phyloP scores from a whole-genome alignment of 2,888 invertebrate genomes.

The Melieria crassipennis region DNA sequence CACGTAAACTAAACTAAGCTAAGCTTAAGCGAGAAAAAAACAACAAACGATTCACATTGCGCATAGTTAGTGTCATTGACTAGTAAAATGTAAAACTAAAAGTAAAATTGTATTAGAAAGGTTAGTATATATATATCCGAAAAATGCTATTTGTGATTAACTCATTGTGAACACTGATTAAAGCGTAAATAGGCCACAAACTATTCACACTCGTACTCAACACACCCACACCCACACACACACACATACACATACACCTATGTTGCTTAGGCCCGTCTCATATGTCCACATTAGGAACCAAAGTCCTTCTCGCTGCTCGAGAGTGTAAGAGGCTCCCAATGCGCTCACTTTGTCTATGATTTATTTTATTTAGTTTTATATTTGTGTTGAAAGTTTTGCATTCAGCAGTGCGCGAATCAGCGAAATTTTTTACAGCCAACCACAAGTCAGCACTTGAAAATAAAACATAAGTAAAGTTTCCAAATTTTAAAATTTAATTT shows the following conservation, averaged over 20 bases:
- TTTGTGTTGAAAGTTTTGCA: slow-evolving; percentile 56
- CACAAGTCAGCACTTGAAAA: slow-evolving; percentile 60
- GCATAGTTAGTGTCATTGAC: too few species aligned
- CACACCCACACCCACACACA: neutral
- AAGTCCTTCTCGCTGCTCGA: slow-evolving; percentile 19
- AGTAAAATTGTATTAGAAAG: neutral
- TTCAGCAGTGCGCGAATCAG: slow-evolving; percentile 17
- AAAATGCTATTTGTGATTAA: too few species aligned
- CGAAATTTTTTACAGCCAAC: slow-evolving; percentile 31
- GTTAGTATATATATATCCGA: neutral
- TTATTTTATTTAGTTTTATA: slow-evolving; percentile 6
- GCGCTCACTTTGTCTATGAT: slow-evolving; percentile 2
- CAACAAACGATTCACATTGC: too few species aligned
- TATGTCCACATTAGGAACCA: slow-evolving; percentile 21
- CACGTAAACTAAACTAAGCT: too few species aligned
- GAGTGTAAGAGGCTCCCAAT: too few species aligned
- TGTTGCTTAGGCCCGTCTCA: neutral
- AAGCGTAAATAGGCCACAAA: too few species aligned
- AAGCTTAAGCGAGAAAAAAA: too few species aligned
- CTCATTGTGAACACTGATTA: too few species aligned
- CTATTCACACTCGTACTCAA: neutral
- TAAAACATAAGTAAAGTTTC: neutral
- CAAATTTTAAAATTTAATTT: too few species aligned
- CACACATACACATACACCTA: neutral
- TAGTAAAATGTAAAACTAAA: too few species aligned